These are phyloP conservation scores for Bergia puertoricense DNA, from an alignment of 92 coral and sea anemone genomes.

Conservation along the genomic window DNA sequence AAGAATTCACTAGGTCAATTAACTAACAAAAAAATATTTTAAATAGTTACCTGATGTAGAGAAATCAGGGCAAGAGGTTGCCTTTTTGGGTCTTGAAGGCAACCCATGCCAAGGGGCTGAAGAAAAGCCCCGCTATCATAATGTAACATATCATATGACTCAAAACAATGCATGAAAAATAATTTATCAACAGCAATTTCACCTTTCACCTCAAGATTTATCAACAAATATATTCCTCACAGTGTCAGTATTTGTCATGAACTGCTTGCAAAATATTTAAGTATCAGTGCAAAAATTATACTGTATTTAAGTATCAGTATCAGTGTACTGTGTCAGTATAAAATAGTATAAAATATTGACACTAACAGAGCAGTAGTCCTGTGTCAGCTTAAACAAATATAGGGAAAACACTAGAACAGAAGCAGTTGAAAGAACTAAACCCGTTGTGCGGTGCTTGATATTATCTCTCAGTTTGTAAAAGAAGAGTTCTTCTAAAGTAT, in stretches of 20 bases:
- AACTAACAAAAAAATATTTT: not conserved
- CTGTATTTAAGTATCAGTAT: slow-evolving; percentile 10
- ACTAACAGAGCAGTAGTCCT: slow-evolving; percentile 4
- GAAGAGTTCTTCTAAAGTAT: slow-evolving; percentile 6
- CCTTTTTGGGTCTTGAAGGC: slow-evolving; percentile 7
- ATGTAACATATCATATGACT: too few relatives aligned
- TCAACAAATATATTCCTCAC: slow-evolving; percentile 1
- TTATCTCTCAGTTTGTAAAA: slow-evolving; percentile 11
- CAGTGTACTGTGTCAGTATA: slow-evolving; percentile 13
- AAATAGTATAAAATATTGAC: slow-evolving; percentile 2
- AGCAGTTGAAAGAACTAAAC: not conserved
- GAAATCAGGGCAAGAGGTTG: too few relatives aligned
- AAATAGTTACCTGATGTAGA: not conserved
- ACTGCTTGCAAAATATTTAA: slow-evolving; percentile 4
- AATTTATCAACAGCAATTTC: slow-evolving; percentile 4
- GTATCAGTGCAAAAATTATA: not conserved
- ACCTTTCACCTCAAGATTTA: slow-evolving; percentile 2
- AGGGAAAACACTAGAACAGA: not conserved
- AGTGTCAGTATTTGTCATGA: slow-evolving; percentile 6
- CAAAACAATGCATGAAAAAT: not conserved
- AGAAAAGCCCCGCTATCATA: slow-evolving; percentile 3
- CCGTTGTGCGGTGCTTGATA: slow-evolving; percentile 1
- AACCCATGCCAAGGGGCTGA: slow-evolving; percentile 9
- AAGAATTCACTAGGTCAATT: not conserved
- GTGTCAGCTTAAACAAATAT: slow-evolving; percentile 3